Conservation (phyloP, 1,140 invertebrate species). For the Cotesia glomerata region DNA sequence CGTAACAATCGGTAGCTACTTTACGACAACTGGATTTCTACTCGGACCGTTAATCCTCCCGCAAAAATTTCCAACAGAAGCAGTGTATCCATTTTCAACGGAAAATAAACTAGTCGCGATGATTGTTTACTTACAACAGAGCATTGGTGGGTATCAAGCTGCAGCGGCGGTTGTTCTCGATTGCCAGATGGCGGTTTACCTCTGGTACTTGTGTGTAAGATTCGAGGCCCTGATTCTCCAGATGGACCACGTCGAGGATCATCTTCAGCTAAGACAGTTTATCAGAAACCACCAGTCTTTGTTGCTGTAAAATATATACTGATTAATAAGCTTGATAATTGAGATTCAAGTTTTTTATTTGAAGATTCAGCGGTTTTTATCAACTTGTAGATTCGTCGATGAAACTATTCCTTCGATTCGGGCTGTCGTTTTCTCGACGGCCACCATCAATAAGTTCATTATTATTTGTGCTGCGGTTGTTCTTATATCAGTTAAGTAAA, state of each 20-base stretch:
- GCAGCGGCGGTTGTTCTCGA: conserved; percentile 27
- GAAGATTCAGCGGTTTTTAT: not conserved
- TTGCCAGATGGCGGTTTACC: conserved; percentile 32
- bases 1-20: conserved; percentile 1
- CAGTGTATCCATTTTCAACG: conserved; percentile 38
- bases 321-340: not conserved
- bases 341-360: not conserved
- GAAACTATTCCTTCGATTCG: not conserved
- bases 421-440: conserved; percentile 4
- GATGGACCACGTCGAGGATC: conserved; percentile 1
- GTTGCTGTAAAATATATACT: conserved; percentile 18
- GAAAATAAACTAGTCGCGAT: conserved; percentile 10
- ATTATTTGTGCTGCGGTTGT: conserved; percentile 17
- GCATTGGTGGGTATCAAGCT: conserved; percentile 30
- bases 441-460: conserved; percentile 1
- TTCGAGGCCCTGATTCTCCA: conserved; percentile 34
- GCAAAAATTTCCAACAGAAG: conserved; percentile 31
- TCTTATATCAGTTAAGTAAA: conserved; percentile 6
- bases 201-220: conserved; percentile 39
- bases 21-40: not conserved
- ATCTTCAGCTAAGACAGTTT: conserved; percentile 5
- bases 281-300: conserved; percentile 35
- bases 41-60: conserved; percentile 31
- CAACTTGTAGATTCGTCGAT: not conserved
- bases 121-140: conserved; percentile 37